phyloP scores from a whole-genome alignment of 2,113 vertebrate species.

The Paradoxurus hermaphroditus region DNA sequence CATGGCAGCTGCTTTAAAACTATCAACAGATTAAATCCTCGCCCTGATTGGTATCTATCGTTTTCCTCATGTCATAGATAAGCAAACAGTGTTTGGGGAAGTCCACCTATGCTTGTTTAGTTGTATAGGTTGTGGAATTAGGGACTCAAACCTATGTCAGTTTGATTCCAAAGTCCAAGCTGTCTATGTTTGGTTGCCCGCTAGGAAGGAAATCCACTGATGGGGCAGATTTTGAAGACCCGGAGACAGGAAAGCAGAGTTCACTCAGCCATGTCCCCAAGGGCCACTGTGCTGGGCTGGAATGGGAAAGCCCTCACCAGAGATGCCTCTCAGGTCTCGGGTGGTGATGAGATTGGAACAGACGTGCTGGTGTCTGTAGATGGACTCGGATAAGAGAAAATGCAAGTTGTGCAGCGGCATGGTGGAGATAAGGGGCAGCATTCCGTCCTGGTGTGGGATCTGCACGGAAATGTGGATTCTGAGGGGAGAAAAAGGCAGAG shows the following conservation, averaged over 20 bases:
- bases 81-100: neutral
- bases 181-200: neutral
- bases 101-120: neutral
- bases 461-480: constrained; percentile 99
- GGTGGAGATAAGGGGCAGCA: constrained; percentile 97
- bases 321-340: constrained; percentile 90
- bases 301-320: constrained; percentile 82
- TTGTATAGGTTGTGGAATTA: neutral
- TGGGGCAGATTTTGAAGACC: neutral
- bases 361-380: constrained; percentile 97
- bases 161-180: neutral
- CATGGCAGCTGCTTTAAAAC: neutral
- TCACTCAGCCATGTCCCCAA: no score
- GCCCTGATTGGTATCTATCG: neutral
- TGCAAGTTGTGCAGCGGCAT: constrained; percentile 97
- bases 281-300: neutral
- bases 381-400: constrained; percentile 96
- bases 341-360: constrained; percentile 95
- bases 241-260: neutral
- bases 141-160: neutral
- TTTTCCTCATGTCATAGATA: neutral
- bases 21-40: neutral
- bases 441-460: constrained; percentile 98
- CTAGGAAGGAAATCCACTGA: neutral
- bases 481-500: neutral